These are phyloP conservation scores for Melanostoma mellinum DNA, from an alignment of 2,888 invertebrate species.

Conservation along the genomic window DNA sequence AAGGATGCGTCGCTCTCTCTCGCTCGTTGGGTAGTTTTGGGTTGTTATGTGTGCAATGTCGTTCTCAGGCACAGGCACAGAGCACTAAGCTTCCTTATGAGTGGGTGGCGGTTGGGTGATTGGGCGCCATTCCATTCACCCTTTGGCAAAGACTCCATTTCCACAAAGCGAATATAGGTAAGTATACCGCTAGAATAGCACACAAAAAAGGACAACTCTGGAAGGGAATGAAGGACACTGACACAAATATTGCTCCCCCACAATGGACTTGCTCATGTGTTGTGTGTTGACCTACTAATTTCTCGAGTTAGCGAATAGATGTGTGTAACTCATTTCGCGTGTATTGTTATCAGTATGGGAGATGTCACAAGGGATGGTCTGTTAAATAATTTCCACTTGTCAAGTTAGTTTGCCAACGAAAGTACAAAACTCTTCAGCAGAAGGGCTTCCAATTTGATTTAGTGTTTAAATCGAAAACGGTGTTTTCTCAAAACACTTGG, in stretches of 20 bases:
- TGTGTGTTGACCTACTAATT: conserved; percentile 69
- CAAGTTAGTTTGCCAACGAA: background rate
- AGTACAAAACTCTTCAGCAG: background rate
- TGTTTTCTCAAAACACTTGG: conserved; percentile 4
- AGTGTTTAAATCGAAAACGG: background rate
- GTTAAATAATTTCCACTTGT: background rate
- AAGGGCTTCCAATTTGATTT: background rate
- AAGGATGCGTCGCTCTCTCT: conserved; percentile 56
- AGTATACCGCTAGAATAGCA: conserved; percentile 29
- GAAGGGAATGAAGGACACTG: conserved; percentile 70
- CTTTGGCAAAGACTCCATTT: conserved; percentile 51
- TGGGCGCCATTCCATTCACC: conserved; percentile 14
- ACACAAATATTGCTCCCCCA: conserved; percentile 62
- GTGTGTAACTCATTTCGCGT: conserved; percentile 15
- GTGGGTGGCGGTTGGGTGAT: conserved; percentile 43
- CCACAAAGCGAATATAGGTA: conserved; percentile 43
- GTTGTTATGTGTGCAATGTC: conserved; percentile 13
- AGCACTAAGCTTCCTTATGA: conserved; percentile 53
- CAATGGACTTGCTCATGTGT: conserved; percentile 57
- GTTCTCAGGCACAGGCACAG: conserved; percentile 18
- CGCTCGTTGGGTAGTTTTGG: conserved; percentile 14
- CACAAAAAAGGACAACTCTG: conserved; percentile 51
- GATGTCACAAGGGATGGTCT: conserved; percentile 8
- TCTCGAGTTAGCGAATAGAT: conserved; percentile 12
- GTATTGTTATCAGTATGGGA: conserved; percentile 43